Evolutionary conservation across 2,113 vertebrate species (phyloP).

Genomic region (Polyodon spathula): DNA sequence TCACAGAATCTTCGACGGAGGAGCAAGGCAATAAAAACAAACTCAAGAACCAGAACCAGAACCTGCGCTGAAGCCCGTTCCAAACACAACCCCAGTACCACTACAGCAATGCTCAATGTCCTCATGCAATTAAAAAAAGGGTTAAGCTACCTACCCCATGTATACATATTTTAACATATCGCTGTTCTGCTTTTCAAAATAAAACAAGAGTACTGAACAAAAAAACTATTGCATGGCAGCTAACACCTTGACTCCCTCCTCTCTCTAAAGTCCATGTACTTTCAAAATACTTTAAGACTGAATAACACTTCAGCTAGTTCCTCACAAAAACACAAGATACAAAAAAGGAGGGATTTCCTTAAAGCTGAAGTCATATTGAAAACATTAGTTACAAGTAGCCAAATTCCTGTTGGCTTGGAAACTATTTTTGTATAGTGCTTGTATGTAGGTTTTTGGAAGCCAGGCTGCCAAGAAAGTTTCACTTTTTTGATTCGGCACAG

Average conservation of each 20-base stretch:
- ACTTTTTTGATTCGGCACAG: conserved; percentile 34
- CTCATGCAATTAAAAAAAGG: too few relatives aligned
- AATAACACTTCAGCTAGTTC: conserved; percentile 43
- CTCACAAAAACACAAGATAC: conserved; percentile 23
- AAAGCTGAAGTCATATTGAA: conserved; percentile 65
- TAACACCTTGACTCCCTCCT: conserved; percentile 19
- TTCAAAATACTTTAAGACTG: conserved; percentile 27
- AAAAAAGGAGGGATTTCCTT: conserved; percentile 55
- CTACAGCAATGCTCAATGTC: too few relatives aligned
- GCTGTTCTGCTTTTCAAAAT: too few relatives aligned
- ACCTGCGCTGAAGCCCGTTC: too few relatives aligned
- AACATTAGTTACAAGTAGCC: conserved; percentile 62
- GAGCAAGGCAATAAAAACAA: too few relatives aligned
- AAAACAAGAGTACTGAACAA: background rate
- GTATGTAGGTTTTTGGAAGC: conserved; percentile 19
- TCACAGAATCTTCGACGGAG: too few relatives aligned
- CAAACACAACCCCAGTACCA: too few relatives aligned
- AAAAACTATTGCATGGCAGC: background rate
- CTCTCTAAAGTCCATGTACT: conserved; percentile 38
- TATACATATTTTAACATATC: too few relatives aligned
- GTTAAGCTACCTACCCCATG: too few relatives aligned
- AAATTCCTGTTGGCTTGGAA: conserved; percentile 54
- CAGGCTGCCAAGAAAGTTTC: background rate
- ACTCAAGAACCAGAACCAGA: too few relatives aligned
- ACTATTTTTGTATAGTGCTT: conserved; percentile 33